These are phyloP conservation scores for Tipula confusa DNA, from an alignment of 2,888 invertebrate genomes.

Conservation along the genomic window DNA sequence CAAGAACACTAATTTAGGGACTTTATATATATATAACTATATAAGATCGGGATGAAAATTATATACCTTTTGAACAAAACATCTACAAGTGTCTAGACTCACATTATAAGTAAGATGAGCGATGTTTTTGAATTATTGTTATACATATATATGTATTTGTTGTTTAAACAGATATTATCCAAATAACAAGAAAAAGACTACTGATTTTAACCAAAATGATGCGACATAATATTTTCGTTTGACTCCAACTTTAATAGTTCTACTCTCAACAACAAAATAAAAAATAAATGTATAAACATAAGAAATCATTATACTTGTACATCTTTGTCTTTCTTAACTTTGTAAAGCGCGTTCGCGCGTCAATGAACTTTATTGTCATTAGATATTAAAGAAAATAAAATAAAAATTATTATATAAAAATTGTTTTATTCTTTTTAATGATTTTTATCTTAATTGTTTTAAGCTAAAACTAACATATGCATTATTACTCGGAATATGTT, in stretches of 20 bases:
- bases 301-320: neutral
- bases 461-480: neutral
- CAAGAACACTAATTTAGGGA: neutral
- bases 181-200: neutral
- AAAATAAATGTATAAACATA: neutral
- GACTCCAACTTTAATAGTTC: neutral
- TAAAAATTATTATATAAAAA: neutral
- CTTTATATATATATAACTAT: neutral
- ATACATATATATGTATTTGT: too few species aligned
- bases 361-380: slow-evolving; percentile 25
- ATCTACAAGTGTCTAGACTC: slow-evolving; percentile 12
- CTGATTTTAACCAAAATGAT: slow-evolving; percentile 1
- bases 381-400: neutral
- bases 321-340: slow-evolving; percentile 13
- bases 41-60: neutral
- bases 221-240: neutral
- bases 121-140: neutral
- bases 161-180: neutral
- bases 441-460: slow-evolving; percentile 25
- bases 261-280: neutral
- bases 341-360: neutral
- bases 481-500: neutral
- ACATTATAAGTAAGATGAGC: neutral
- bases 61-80: neutral
- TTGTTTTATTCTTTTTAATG: slow-evolving; percentile 15